Evolutionary conservation across 2,888 invertebrate genomes (phyloP), one percentile per base, ranked within the genome.

Genomic region (Folsomia manolachei): DNA sequence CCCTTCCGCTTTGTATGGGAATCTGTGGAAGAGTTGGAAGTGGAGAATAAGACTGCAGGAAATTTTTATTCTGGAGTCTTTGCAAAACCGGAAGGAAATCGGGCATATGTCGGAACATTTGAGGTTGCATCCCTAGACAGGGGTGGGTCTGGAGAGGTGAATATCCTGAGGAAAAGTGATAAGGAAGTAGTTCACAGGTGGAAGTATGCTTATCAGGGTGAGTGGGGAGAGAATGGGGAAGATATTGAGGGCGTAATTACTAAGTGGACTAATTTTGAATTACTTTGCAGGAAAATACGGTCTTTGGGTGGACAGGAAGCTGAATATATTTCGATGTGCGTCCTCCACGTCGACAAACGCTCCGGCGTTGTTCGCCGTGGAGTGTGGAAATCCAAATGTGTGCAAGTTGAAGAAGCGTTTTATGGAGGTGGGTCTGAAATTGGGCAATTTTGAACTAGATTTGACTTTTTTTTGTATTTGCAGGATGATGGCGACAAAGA

Each of bases 1-100:
- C 76, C 76, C n/a, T 76, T 76, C 25, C 74, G 74, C 19, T 76
- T 76, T 63, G 67, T 73, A 51, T 76, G 76, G 76, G 76, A 76
- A 51, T 74, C 76, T 4, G 69, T 53, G 51, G 76, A 76, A 27
- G 71, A 73, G 53, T 39, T 74, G 1, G 74, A 74, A 53, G 61
- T 76, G 1, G 23, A 62, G 19, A 74, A 74, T 27, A 39, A 63
- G 0, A 70, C 74, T 1, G 56, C 70, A 0, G 76, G 76, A 11
- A 74, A 68, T 27, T 74, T 74, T 27, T 72, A 73, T 60, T 73
- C 71, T 7, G 76, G 76, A 19, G 60, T 74, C 25, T 76, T 74
- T 73, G 72, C 74, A 9, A 74, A 74, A 62, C 27, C 69, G 24
- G 73, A 72, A 68, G 74, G 74, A 4, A 64, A 71, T 25, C 71